Percentiles rank a stretch among this genome's conserved stretches.
These are phyloP conservation scores for Paracentrotus lividus DNA, from an alignment of 53 echinoderm and acorn worm species.

Conservation along the genomic window DNA sequence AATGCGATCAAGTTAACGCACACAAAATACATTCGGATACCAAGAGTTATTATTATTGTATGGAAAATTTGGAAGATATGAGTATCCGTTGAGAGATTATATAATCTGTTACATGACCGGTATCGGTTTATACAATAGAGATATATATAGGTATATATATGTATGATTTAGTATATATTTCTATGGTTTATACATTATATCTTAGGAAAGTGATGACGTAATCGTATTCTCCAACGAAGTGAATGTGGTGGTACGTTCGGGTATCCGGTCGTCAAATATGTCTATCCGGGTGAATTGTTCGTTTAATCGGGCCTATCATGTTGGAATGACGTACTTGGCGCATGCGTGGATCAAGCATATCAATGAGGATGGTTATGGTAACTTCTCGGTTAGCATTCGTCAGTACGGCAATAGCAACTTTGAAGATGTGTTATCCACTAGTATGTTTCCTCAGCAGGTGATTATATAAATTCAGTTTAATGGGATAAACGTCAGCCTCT, in stretches of 20 bases:
- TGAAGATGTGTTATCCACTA: neutral
- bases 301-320: conserved; percentile 5
- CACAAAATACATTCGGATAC: too few relatives aligned
- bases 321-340: conserved; percentile 7
- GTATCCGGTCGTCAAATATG: neutral
- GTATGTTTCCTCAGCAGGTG: conserved; percentile 31
- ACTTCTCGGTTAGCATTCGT: conserved; percentile 36
- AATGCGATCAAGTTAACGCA: too few relatives aligned
- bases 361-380: conserved; percentile 16
- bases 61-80: too few relatives aligned
- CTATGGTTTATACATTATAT: too few relatives aligned
- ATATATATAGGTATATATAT: too few relatives aligned
- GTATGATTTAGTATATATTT: too few relatives aligned
- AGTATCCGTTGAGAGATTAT: too few relatives aligned
- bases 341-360: conserved; percentile 46
- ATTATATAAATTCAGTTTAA: too few relatives aligned
- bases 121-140: too few relatives aligned
- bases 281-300: conserved; percentile 29
- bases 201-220: conserved; percentile 34
- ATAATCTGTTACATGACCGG: too few relatives aligned
- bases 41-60: too few relatives aligned
- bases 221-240: conserved; percentile 42
- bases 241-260: neutral
- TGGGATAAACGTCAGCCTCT: too few relatives aligned
- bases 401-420: conserved; percentile 7